These are phyloP conservation scores for Catagonus wagneri DNA, from an alignment of 2,113 vertebrate species.

Conservation along the genomic window DNA sequence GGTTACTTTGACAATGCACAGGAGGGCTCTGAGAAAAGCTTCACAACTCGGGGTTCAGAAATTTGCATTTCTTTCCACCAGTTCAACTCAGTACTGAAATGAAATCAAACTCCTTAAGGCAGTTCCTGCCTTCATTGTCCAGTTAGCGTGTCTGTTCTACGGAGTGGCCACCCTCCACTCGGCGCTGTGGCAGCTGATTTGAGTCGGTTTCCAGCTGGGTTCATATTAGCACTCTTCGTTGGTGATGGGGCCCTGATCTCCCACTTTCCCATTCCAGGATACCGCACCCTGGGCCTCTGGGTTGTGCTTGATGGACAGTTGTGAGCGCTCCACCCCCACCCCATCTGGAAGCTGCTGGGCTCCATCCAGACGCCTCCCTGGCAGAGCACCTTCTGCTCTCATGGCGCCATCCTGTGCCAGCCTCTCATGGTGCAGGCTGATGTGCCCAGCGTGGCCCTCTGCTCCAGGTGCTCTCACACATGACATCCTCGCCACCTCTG, in stretches of 20 bases:
- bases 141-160: neutral
- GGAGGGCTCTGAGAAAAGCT: neutral
- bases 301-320: conserved; percentile 66
- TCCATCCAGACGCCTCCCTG: conserved; percentile 3
- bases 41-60: fast-evolving
- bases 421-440: conserved; percentile 55
- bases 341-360: conserved; percentile 77
- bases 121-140: neutral
- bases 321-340: neutral
- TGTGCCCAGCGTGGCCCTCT: conserved; percentile 56
- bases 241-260: neutral
- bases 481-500: neutral
- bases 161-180: neutral
- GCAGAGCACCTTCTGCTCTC: neutral
- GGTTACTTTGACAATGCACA: neutral
- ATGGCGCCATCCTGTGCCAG: neutral
- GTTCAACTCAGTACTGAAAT: neutral
- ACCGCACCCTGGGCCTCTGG: conserved; percentile 65
- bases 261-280: conserved; percentile 64
- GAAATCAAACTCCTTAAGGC: neutral
- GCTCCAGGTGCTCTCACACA: neutral
- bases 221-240: conserved; percentile 47
- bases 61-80: neutral
- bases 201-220: conserved; percentile 55
- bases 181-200: neutral